Evolutionary conservation across 2,797 vertebrate genomes (phyloP).

Genomic region (Echeneis naucrates): DNA sequence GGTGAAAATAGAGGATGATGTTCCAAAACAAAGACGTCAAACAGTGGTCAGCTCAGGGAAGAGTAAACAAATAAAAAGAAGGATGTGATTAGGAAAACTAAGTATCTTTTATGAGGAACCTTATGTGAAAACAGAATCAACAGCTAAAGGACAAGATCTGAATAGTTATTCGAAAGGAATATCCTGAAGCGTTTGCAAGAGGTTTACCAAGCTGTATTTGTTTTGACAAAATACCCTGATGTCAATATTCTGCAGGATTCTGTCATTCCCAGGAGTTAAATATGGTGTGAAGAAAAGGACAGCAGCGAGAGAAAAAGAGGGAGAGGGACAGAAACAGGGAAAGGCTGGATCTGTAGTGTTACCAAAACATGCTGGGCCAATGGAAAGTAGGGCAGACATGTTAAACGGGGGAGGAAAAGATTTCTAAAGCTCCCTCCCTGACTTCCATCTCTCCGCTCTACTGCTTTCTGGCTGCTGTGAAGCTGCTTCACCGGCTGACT

Average conservation of each 20-base stretch:
- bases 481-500: constrained; percentile 59
- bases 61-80: constrained; percentile 26
- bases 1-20: constrained; percentile 56
- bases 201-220: no score
- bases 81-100: constrained; percentile 3
- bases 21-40: constrained; percentile 59
- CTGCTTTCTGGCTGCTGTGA: constrained; percentile 36
- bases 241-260: neutral
- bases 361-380: constrained; percentile 64
- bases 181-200: no score
- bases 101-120: neutral
- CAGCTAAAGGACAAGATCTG: neutral
- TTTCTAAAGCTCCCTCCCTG: constrained; percentile 55
- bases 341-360: constrained; percentile 49
- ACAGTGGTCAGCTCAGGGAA: constrained; percentile 30
- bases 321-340: constrained; percentile 26
- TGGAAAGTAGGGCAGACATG: constrained; percentile 80
- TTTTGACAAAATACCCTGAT: constrained; percentile 52
- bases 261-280: constrained; percentile 52
- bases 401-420: constrained; percentile 66
- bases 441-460: constrained; percentile 41
- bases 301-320: constrained; percentile 21
- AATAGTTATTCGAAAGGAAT: neutral
- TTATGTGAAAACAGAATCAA: constrained; percentile 10
- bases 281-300: constrained; percentile 53